Evolutionary conservation across 2,888 invertebrate species (phyloP).

Genomic region (Mythimna ferrago): DNA sequence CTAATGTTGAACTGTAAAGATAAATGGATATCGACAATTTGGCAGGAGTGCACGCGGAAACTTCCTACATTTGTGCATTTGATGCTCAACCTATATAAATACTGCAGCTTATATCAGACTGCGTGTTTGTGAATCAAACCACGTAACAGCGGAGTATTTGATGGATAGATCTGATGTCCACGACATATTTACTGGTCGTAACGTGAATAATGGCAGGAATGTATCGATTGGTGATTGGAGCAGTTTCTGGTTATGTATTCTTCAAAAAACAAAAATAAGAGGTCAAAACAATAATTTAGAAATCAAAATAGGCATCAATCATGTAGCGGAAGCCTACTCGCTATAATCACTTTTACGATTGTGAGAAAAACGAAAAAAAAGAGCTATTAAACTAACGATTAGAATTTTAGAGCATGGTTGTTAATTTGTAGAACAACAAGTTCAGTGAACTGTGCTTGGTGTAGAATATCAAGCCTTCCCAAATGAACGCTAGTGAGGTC

Average conservation of each 20-base stretch:
- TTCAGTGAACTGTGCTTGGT: constrained; percentile 38
- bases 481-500: constrained; percentile 46
- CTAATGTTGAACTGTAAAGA: constrained; percentile 33
- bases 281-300: not conserved
- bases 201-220: constrained; percentile 33
- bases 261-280: not conserved
- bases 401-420: constrained; percentile 18
- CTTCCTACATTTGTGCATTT: constrained; percentile 61
- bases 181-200: constrained; percentile 15
- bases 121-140: constrained; percentile 46
- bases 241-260: not conserved
- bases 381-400: constrained; percentile 2
- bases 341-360: not conserved
- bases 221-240: not conserved
- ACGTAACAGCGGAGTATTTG: constrained; percentile 46
- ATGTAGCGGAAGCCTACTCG: constrained; percentile 4
- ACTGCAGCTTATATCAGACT: constrained; percentile 18
- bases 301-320: constrained; percentile 5
- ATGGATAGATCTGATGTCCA: constrained; percentile 37
- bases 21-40: constrained; percentile 51
- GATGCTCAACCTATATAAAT: constrained; percentile 22
- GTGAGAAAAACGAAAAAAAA: not conserved
- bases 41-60: constrained; percentile 56
- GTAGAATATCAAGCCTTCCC: constrained; percentile 24
- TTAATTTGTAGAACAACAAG: constrained; percentile 32